Conservation (phyloP, 2,797 vertebrate genomes). For the Ficedula albicollis region DNA sequence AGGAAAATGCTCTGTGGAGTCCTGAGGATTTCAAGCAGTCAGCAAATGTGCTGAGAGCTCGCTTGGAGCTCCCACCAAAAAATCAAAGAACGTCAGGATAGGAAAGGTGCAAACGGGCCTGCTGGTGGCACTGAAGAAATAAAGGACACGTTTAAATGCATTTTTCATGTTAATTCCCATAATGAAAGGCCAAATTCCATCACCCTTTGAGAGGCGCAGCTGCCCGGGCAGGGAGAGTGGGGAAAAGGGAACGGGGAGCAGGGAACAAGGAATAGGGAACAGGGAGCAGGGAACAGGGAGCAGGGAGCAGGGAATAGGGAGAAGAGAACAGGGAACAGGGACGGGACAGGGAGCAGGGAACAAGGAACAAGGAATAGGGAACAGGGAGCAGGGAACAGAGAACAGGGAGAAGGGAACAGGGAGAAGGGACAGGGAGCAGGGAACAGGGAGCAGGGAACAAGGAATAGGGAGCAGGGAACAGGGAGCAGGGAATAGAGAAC, state of each 20-base stretch:
- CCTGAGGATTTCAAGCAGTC: not conserved
- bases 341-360: too few relatives aligned
- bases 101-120: not conserved
- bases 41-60: not conserved
- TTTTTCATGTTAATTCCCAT: not conserved
- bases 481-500: too few relatives aligned
- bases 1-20: accelerated
- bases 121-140: not conserved
- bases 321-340: not conserved
- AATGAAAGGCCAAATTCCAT: accelerated
- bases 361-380: too few relatives aligned
- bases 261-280: too few relatives aligned
- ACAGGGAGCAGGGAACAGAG: too few relatives aligned
- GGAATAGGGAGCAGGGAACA: too few relatives aligned
- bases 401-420: too few relatives aligned
- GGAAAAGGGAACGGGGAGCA: too few relatives aligned
- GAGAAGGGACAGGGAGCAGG: not conserved
- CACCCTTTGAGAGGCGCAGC: not conserved
- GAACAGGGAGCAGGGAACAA: too few relatives aligned
- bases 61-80: not conserved
- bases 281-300: too few relatives aligned
- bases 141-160: not conserved
- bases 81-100: not conserved
- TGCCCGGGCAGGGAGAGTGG: not conserved
- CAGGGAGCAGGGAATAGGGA: too few relatives aligned